Evolutionary conservation across 2,113 vertebrate species (phyloP), one percentile per base, ranked within the genome.

Genomic region (Hirundichthys speculiger): DNA sequence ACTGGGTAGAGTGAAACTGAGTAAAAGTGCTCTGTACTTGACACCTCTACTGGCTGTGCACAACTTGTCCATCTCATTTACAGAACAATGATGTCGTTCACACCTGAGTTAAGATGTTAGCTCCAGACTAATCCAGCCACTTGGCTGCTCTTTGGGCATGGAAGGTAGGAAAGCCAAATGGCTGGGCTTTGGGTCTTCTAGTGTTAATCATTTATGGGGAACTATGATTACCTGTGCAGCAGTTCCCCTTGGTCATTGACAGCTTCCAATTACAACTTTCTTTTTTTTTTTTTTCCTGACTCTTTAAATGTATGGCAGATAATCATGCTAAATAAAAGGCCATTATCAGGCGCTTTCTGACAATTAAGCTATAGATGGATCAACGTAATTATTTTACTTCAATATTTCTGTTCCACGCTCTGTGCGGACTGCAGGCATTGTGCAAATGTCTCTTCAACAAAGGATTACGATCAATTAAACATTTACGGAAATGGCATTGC

Each of bases 401-500:
- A 84, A 79, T 86, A 87, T 82, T 84, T 84, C 86, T 74, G 74
- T 75, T 71, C 80, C 79, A 77, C 76, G 73, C 81, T 77, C 82
- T 53, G 78, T 69, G 63, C 86, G 85, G 86, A 83, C 73, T 75
- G 68, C 58, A 19, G 72, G 80, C 63, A 79, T 90, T 86, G 84
- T 82, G 71, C 77, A 88, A 88, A 90, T 89, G 85, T 88, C 86
- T 86, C 72, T 45, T 79, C 73, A 86, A 89, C 82, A 87, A 94
- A 93, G 94, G 94, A 95, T 94, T 95, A 95, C 93, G 93, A 95
- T 96, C 96, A 95, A 96, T 96, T 96, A 96, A 94, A 93, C 94
- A 96, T 95, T 96, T 94, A 95, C 94, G 94, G 94, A 87, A 96
- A 96, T 95, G 93, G 94, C 94, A 94, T 95, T 90, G 91, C 94